phyloP scores from a whole-genome alignment of 2,113 vertebrate genomes.

The Chitala chitala region DNA sequence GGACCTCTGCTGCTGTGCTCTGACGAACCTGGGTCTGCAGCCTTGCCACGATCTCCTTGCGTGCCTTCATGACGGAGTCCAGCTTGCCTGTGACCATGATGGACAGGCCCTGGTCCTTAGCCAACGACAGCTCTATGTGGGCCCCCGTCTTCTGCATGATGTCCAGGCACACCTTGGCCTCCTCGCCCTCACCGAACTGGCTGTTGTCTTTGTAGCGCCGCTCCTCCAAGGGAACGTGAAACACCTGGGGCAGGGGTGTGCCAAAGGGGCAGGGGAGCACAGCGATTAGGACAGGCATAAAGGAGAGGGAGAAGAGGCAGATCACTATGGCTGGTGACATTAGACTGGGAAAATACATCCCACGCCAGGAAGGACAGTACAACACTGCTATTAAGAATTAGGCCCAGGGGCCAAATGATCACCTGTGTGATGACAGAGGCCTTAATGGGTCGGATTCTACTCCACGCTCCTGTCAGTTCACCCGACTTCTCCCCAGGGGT shows the following conservation, averaged over 20 bases:
- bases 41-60: conserved; percentile 70
- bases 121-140: conserved; percentile 70
- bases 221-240: conserved; percentile 71
- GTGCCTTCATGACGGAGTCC: conserved; percentile 71
- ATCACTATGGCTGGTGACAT: neutral
- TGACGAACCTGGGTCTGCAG: conserved; percentile 68
- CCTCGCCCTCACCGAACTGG: conserved; percentile 70
- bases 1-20: neutral
- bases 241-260: conserved; percentile 50
- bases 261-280: neutral
- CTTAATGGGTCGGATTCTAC: conserved; percentile 67
- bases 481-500: conserved; percentile 59
- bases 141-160: conserved; percentile 73
- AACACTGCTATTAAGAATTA: neutral
- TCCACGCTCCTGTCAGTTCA: conserved; percentile 56
- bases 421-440: conserved; percentile 72
- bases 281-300: neutral
- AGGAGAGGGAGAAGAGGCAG: neutral
- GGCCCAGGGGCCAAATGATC: neutral
- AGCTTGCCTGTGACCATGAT: conserved; percentile 74
- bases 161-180: conserved; percentile 69
- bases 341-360: neutral
- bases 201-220: conserved; percentile 74
- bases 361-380: too few species aligned
- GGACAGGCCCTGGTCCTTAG: conserved; percentile 73